Evolutionary conservation across 1,140 invertebrate species (phyloP), one percentile per base, ranked within the genome.

Genomic region (Scaptomyza pallida): DNA sequence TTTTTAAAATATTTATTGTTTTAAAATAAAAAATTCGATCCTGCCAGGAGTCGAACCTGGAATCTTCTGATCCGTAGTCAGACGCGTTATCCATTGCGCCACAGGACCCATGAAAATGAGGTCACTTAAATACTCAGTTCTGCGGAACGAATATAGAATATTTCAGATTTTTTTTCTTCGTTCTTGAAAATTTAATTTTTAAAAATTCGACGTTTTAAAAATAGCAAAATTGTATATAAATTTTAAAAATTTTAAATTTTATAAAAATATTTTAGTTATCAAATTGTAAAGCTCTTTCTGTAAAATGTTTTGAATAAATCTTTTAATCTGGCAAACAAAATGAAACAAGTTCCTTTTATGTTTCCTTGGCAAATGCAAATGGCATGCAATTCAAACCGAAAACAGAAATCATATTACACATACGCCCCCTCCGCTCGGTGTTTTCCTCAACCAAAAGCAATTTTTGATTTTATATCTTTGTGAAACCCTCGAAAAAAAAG

Each of bases 61-160:
- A 94, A 94, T 94, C 94, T 94, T 94, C 93, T 94, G 94, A 94
- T 94, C 94, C 93, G 93, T 94, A 94, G 94, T 94, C 94, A 91
- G 93, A 94, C 93, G 94, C 94, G 94, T 94, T 94, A 94, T 94
- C 94, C 94, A 93, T 94, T 94, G 94, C 93, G 93, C 94, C 94
- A 94, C 94, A 93, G 92, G 93, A 93, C 93, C 93, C n/a, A 8
- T 2, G 9, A 12, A 21, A 21, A 2, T 21, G 2, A 21, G 19
- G 19, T 21, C 19, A 4, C 19, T 21, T 21, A 21, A 21, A 2
- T 21, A 21, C 2, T 4, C 4, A 21, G 2, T 21, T 21, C 19
- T 21, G 19, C 19, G 19, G 2, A 21, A 21, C 4, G 4, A 19
- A 17, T 16, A 21, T 19, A 12, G 5, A 40, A 21, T 19, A 21